A percentile compares a stretch with the other conserved stretches of the same genome.
These are phyloP conservation scores for Pristiophorus japonicus DNA, from an alignment of 2,113 vertebrate species.

Conservation along the genomic window DNA sequence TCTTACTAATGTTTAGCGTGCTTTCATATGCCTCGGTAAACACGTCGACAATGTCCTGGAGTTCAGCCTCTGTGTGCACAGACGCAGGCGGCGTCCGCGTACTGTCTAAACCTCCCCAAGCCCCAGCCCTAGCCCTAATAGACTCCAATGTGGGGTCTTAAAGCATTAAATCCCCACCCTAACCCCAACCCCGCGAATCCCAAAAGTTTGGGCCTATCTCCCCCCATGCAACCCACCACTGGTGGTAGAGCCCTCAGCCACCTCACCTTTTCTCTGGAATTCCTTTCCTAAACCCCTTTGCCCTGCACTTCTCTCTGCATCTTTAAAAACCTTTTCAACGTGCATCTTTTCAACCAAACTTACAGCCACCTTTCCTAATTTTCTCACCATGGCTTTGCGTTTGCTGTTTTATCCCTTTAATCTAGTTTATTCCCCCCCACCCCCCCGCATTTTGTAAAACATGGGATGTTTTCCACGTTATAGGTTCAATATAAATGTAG, in stretches of 20 bases:
- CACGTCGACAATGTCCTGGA: too few species aligned
- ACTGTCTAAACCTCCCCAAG: too few species aligned
- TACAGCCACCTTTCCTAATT: background rate
- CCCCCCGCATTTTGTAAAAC: background rate
- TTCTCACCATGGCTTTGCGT: background rate
- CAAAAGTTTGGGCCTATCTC: too few species aligned
- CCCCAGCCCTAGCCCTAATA: too few species aligned
- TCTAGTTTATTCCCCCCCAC: background rate
- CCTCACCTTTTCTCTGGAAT: background rate
- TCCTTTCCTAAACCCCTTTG: background rate
- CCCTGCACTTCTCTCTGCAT: background rate
- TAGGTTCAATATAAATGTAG: background rate
- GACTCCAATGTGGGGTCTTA: too few species aligned
- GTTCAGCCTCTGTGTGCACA: too few species aligned
- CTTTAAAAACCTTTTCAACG: background rate
- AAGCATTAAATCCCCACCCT: too few species aligned
- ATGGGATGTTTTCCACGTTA: background rate
- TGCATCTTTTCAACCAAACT: background rate
- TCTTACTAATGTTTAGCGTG: too few species aligned
- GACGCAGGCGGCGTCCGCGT: too few species aligned
- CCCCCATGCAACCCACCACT: background rate
- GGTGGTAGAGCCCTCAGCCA: background rate
- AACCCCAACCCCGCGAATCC: too few species aligned
- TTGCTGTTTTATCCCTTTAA: background rate
- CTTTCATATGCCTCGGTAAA: too few species aligned